A percentile compares a stretch with the other conserved stretches of the same genome.
Conservation (phyloP, 2,113 vertebrate genomes). For the Meriones unguiculatus region DNA sequence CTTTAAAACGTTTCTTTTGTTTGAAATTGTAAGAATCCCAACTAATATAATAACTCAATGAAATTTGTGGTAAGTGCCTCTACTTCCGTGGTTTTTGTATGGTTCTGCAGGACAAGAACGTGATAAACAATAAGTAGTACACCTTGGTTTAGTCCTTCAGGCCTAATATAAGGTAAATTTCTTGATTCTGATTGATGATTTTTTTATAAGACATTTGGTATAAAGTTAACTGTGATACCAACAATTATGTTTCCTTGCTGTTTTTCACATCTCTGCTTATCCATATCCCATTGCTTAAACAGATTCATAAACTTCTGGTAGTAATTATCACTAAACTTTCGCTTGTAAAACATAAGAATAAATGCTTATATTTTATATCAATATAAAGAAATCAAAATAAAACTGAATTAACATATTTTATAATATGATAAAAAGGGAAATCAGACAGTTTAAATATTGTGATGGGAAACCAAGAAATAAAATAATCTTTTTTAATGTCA, state of each 20-base stretch:
- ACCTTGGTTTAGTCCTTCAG: background rate
- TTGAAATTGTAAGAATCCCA: background rate
- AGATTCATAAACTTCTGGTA: conserved; percentile 91
- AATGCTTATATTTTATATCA: conserved; percentile 41
- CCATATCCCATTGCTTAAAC: conserved; percentile 94
- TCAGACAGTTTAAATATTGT: conserved; percentile 9
- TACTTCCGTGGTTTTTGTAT: background rate
- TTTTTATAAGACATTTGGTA: background rate
- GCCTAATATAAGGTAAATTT: background rate
- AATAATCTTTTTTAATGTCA: background rate
- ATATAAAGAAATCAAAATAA: conserved; percentile 14
- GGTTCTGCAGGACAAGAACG: conserved; percentile 27
- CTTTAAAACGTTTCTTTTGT: background rate
- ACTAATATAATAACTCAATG: background rate
- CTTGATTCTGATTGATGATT: background rate
- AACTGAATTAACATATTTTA: conserved; percentile 9
- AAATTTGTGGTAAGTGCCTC: conserved; percentile 7
- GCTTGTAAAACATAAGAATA: conserved; percentile 84
- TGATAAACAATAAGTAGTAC: background rate
- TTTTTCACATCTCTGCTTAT: conserved; percentile 92
- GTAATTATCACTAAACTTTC: conserved; percentile 93
- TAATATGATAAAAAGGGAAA: conserved; percentile 10
- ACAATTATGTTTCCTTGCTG: conserved; percentile 95
- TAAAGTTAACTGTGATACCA: conserved; percentile 77
- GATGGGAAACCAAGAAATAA: conserved; percentile 41